Conservation (phyloP, 2,797 vertebrate species). For the Sebastes hopkinsi region DNA sequence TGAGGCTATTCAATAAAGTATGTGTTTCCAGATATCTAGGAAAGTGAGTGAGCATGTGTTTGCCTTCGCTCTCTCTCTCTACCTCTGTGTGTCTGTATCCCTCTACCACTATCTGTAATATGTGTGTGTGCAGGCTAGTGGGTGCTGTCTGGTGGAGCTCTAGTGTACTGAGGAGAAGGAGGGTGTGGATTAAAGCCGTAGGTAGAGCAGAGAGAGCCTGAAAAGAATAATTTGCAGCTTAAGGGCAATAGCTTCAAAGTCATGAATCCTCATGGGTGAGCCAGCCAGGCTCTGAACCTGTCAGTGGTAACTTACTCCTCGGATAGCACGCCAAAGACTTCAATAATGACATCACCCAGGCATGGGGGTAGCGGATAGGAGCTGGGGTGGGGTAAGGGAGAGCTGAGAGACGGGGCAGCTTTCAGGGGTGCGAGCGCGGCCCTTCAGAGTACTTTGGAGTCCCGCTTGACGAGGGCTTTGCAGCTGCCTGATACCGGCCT, state of each 20-base stretch:
- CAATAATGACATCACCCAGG: conserved; percentile 96
- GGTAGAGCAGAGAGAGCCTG: conserved; percentile 81
- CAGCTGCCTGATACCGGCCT: conserved; percentile 85
- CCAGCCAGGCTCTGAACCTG: conserved; percentile 91
- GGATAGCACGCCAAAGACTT: conserved; percentile 89
- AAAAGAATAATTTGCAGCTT: conserved; percentile 96
- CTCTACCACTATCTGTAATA: conserved; percentile 3
- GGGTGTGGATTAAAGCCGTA: conserved; percentile 71
- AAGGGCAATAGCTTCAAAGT: conserved; percentile 99
- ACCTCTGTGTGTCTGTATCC: conserved; percentile 1
- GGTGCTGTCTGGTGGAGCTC: conserved; percentile 58
- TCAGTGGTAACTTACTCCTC: conserved; percentile 93
- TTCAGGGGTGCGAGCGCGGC: conserved; percentile 83
- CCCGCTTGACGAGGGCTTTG: conserved; percentile 86
- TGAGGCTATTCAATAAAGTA: conserved; percentile 53
- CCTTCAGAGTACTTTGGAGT: conserved; percentile 91
- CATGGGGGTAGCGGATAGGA: conserved; percentile 77
- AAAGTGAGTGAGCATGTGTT: conserved; percentile 45
- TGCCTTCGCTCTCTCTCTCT: conserved; percentile 31
- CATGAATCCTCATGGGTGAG: conserved; percentile 92
- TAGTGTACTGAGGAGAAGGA: conserved; percentile 52
- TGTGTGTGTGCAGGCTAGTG: conserved; percentile 20
- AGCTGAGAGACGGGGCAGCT: conserved; percentile 75
- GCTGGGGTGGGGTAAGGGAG: conserved; percentile 50
- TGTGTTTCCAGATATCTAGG: conserved; percentile 55